Conservation (phyloP, 2,888 invertebrate genomes). For the Orchesellides sinensis region DNA sequence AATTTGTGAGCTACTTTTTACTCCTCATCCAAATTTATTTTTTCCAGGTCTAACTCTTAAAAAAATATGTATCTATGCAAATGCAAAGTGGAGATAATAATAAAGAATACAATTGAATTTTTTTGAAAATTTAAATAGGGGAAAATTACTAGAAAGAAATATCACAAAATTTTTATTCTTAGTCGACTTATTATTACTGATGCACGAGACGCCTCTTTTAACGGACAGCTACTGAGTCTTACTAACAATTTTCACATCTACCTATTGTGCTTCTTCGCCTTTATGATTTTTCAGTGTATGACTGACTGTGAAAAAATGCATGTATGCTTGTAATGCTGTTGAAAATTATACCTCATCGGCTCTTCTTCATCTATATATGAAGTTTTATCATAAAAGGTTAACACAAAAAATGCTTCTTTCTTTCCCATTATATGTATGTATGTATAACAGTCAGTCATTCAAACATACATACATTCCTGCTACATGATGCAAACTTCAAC, state of each 20-base stretch:
- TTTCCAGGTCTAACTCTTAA: too few relatives aligned
- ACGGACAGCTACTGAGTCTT: conserved; percentile 19
- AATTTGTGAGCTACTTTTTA: too few relatives aligned
- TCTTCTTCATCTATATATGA: background rate
- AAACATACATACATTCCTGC: background rate
- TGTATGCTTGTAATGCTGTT: too few relatives aligned
- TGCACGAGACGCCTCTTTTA: conserved; percentile 5
- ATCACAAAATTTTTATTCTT: too few relatives aligned
- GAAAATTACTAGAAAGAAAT: too few relatives aligned
- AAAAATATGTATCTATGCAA: too few relatives aligned
- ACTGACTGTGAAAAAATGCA: conserved; percentile 2
- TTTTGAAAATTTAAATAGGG: too few relatives aligned
- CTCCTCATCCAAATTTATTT: too few relatives aligned
- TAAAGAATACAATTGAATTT: too few relatives aligned
- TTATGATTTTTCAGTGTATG: conserved; percentile 23
- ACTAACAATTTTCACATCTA: conserved; percentile 1
- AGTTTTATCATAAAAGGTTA: background rate
- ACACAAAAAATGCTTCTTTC: conserved; percentile 3
- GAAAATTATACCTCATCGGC: too few relatives aligned
- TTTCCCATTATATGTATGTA: conserved; percentile 12
- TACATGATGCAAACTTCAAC: background rate
- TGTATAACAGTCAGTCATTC: background rate
- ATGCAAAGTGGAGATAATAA: too few relatives aligned
- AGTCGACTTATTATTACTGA: conserved; percentile 13
- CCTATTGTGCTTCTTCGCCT: too few relatives aligned